A percentile compares a stretch with the other conserved stretches of the same genome.
Conservation (phyloP, 2,797 vertebrate species). For the Chaenodraco wilsoni region DNA sequence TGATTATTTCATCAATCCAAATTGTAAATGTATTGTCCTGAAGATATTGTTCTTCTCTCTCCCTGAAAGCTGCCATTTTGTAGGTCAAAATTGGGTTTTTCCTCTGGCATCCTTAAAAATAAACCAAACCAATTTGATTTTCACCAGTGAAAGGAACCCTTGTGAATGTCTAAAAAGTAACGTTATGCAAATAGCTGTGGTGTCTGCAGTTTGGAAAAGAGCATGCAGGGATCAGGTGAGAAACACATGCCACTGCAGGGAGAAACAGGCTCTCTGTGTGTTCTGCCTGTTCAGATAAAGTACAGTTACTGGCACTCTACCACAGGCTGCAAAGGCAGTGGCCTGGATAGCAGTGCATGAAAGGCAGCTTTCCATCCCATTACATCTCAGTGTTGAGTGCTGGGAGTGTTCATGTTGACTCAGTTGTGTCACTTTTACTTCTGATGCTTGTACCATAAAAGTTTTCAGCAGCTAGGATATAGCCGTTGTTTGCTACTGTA, state of each 20-base stretch:
- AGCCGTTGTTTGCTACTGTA: not conserved
- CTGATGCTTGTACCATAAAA: constrained; percentile 13
- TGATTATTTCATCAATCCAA: not conserved
- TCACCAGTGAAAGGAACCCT: constrained; percentile 2
- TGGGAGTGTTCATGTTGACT: constrained; percentile 35
- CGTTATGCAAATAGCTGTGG: constrained; percentile 28
- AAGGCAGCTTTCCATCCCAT: constrained; percentile 72
- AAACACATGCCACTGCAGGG: constrained; percentile 48
- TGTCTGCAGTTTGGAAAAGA: constrained; percentile 27
- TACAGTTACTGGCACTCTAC: constrained; percentile 59
- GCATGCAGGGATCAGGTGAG: constrained; percentile 65
- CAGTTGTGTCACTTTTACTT: constrained; percentile 38
- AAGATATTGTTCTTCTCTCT: not conserved
- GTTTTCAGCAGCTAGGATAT: not conserved
- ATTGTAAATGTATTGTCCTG: not conserved
- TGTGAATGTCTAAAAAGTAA: constrained; percentile 13
- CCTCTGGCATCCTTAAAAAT: not conserved
- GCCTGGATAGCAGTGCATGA: constrained; percentile 69
- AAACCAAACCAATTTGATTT: constrained; percentile 22
- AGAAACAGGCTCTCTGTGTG: constrained; percentile 49
- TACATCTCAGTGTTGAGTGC: constrained; percentile 65
- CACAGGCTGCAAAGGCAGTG: constrained; percentile 65
- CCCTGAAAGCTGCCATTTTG: not conserved
- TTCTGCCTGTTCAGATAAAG: constrained; percentile 59
- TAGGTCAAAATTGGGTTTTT: not conserved